A percentile compares a stretch with the other conserved stretches of the same genome.
Conservation (phyloP, 2,888 invertebrate species). For the Frankliniella fusca region DNA sequence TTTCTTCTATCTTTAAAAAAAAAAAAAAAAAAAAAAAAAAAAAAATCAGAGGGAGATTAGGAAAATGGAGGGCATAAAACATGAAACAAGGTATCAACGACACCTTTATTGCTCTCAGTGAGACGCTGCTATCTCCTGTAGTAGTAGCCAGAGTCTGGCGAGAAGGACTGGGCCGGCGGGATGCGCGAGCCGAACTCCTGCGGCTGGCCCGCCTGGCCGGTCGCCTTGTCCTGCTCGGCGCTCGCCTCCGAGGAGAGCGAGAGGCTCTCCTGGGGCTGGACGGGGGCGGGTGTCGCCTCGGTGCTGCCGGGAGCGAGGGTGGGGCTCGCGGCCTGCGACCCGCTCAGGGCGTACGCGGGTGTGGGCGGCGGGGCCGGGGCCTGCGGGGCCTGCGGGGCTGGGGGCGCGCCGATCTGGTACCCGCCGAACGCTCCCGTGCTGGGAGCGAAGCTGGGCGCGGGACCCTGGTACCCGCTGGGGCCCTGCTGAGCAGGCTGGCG, state of each 20-base stretch:
- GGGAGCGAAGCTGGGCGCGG: background rate
- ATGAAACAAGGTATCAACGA: too few relatives aligned
- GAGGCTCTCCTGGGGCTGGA: too few relatives aligned
- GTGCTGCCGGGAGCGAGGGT: background rate
- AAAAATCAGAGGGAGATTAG: too few relatives aligned
- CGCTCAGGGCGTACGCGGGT: background rate
- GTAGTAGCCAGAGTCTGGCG: background rate
- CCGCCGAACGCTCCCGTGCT: background rate
- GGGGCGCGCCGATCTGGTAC: background rate
- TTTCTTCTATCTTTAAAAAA: too few relatives aligned
- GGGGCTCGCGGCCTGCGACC: background rate
- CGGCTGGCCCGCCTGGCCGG: background rate
- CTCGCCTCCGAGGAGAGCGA: background rate
- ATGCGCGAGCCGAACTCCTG: background rate
- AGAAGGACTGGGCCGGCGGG: background rate
- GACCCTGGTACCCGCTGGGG: background rate
- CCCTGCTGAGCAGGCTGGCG: background rate
- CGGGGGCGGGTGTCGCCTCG: background rate
- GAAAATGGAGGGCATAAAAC: too few relatives aligned
- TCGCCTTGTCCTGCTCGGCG: background rate
- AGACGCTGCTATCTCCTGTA: background rate
- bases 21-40: too few relatives aligned
- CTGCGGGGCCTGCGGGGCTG: background rate
- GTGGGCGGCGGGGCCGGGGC: background rate
- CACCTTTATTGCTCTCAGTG: too few relatives aligned